Evolutionary conservation across 2,888 invertebrate species (phyloP), one percentile per base, ranked within the genome.

Genomic region (Drosophila peninsularis): DNA sequence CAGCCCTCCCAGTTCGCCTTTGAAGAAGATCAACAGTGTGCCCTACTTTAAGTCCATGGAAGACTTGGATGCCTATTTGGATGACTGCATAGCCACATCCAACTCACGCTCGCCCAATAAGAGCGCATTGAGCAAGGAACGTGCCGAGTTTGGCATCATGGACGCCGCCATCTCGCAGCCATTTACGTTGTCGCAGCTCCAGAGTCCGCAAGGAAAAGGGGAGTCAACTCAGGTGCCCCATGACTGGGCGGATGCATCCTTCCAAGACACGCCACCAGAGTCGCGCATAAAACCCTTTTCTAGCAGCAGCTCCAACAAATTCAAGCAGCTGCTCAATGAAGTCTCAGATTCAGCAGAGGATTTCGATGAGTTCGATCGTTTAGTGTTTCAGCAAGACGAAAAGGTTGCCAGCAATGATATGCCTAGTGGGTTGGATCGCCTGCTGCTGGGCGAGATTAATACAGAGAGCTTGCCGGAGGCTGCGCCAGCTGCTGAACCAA

Each of bases 281-380:
- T 36, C 69, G 14, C 63, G 78, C 3, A 45, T 82, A 2, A 91
- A 87, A 62, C 82, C 81, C 10, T 87, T 71, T 45, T 88, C 75
- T 67, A 80, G 62, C 41, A 70, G 55, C 57, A 74, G 54, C 61
- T 81, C 47, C 49, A 82, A 81, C 42, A 90, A 83, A 62, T 85
- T 91, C 24, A 67, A 78, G 24, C 73, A 85, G 0, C 69, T 90
- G 1, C n/a, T 90, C 6, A 45, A 54, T 0, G 57, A 66, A 32
- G 30, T 75, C 5, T 45, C 62, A 0, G 37, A 65, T 0, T 17
- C 71, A 11, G 32, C 34, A 3, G 80, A 85, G 39, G 86, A 88
- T 7, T 65, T 86, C 2, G 91, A 91, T 78, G 91, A 91, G 49
- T 90, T 92, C 34, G 92, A 92, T 81, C 83, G 82, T 53, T 65